Base-by-base conservation (phyloP, 2,797 vertebrate species). In the Eidolon dupreanum region DNA sequence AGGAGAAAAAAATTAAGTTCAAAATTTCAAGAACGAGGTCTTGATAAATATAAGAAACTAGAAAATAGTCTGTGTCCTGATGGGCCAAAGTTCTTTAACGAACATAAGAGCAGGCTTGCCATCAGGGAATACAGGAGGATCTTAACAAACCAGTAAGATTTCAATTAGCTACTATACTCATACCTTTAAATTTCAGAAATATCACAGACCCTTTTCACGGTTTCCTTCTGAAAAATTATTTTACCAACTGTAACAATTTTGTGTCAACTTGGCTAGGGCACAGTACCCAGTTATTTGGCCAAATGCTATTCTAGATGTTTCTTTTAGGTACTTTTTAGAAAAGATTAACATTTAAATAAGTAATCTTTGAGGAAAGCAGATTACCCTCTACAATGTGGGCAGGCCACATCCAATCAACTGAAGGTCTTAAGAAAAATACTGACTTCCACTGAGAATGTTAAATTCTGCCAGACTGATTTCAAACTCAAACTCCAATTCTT, bases 211-310 rank as follows among this genome's bases (percentile, higher is more conserved):
- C 36, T 88, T 89, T 71, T 36, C n/a, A 65, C 2, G 11, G 6
- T 63, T 61, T 90, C 61, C 20, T 49, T 93, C 86, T 49, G 31
- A 85, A 93, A 90, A 78, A 57, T 82, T 55, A 49, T 83, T 90
- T 90, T 75, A 93, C 43, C 49, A 88, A 82, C 26, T 71, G 16
- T 41, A 8, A 68, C n/a, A 19, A 83, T 90, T 93, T 83, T 87
- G 33, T 31, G 49, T 78, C 59, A 70, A 46, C 1, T 22, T 84
- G 22, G 5, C 19, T 68, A 95, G 36, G 24, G 78, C 59, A 17
- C 61, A 75, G n/a, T 41, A 70, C 15, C 38, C 71, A 96, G 20
- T 11, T 90, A 41, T 78, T 82, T 77, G 19, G 24, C 41, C n/a
- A 94, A 82, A 33, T 20, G 41, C n/a, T 65, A 65, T 86, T 88